Evolutionary conservation across 2,797 vertebrate species (phyloP), one percentile per base, ranked within the genome.

Genomic region (Pogoniulus pusillus): DNA sequence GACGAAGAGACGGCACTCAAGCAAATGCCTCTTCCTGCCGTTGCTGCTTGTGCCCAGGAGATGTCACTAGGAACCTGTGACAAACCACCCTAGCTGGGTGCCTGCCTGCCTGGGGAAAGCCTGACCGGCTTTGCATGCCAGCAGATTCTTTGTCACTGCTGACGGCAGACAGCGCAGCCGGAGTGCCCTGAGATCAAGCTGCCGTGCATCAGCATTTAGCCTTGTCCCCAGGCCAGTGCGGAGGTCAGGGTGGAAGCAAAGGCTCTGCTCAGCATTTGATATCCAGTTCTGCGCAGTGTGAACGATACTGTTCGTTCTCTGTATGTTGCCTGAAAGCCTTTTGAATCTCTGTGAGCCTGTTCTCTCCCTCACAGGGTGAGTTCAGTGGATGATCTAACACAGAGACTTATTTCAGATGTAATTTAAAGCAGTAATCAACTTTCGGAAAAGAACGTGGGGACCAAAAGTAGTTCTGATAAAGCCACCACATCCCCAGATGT

Each of bases 11-110:
- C 2, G 2, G 55, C 55, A 69, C 75, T n/a, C 4, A 13, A n/a
- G 49, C 26, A 0, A 1, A 60, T 90, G 43, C 3, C 4, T 66
- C 79, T 79, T 35, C 14, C 47, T 49, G 90, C 35, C 24, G n/a
- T 90, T 96, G 43, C 93, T 70, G 30, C 3, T 15, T 53, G 64
- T 82, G 11, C 75, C 96, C 97, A 95, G 95, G 65, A 96, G 96
- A 65, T 96, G 97, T 96, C 97, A 70, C 82, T 92, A 60, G 87
- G 73, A 59, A 85, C 30, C 83, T 90, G 10, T 37, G 55, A 62
- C 54, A 70, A 78, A 53, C 54, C 49, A 7, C 18, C 24, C 23
- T 34, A 10, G 37, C 54, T 9, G 65, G 17, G 18, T 30, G 20
- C 34, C 37, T 63, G 73, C 65, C 9, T 29, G 12, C 10, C 54